These are phyloP conservation scores for Cichlasoma orientale DNA, from an alignment of 2,797 vertebrate genomes.

Conservation along the genomic window DNA sequence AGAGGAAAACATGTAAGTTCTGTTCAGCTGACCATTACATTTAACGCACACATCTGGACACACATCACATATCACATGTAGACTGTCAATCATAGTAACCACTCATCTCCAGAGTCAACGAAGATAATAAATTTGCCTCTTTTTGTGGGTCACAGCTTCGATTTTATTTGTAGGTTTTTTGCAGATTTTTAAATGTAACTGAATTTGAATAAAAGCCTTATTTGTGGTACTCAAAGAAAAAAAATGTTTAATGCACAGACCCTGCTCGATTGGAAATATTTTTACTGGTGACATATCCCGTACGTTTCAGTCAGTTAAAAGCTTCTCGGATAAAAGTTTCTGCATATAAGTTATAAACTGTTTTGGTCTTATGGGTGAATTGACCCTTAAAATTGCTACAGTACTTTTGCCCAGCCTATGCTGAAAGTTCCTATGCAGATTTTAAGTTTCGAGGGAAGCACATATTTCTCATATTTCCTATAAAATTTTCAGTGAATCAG, in stretches of 20 bases:
- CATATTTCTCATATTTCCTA: background rate
- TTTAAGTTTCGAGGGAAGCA: background rate
- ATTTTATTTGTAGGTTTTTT: background rate
- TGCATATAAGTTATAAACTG: no score
- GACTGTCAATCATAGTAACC: constrained; percentile 6
- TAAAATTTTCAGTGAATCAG: constrained; percentile 24
- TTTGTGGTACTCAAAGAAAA: background rate
- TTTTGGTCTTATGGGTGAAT: background rate
- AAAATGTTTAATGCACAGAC: background rate
- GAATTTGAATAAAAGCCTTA: constrained; percentile 1
- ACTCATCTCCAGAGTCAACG: background rate
- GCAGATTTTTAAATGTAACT: background rate
- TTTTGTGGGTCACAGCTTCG: background rate
- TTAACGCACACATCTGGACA: background rate
- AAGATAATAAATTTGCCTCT: background rate
- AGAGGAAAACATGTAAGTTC: constrained; percentile 94
- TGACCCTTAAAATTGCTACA: background rate
- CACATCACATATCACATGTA: background rate
- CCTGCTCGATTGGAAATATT: background rate
- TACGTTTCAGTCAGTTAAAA: no score
- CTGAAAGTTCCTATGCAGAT: background rate
- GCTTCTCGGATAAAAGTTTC: no score
- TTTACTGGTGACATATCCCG: no score
- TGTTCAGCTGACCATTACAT: background rate
- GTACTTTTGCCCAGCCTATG: background rate